These are phyloP conservation scores for Gymnocephalus cernua DNA, from an alignment of 2,113 vertebrate species.

Conservation along the genomic window DNA sequence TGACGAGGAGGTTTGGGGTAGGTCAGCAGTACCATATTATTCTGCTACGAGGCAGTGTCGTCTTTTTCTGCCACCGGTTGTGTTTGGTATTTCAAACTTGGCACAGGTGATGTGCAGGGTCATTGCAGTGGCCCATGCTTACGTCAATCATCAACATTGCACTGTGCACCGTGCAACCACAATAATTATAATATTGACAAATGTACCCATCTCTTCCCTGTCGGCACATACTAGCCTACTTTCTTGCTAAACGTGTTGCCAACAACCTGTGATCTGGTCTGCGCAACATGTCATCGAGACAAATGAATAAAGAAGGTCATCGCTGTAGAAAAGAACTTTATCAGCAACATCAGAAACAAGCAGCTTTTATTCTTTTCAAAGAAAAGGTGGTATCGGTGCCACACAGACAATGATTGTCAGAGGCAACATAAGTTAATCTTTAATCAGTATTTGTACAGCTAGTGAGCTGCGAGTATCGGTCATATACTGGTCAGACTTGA, in stretches of 20 bases:
- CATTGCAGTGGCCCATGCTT: neutral
- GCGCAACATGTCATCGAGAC: neutral
- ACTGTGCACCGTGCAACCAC: neutral
- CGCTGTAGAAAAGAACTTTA: neutral
- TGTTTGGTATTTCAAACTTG: conserved; percentile 7
- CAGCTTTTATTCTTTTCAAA: neutral
- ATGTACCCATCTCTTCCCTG: neutral
- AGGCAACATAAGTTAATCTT: conserved; percentile 1
- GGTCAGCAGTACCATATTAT: neutral
- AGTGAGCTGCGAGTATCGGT: neutral
- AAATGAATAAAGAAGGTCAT: neutral
- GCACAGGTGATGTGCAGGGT: neutral
- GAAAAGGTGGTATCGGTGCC: neutral
- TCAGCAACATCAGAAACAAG: neutral
- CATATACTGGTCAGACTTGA: neutral
- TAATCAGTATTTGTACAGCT: neutral
- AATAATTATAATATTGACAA: neutral
- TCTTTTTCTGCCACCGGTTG: neutral
- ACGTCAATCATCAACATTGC: conserved; percentile 14
- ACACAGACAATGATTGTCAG: neutral
- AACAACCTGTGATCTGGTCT: neutral
- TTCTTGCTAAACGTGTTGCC: neutral
- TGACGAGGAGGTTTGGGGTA: neutral
- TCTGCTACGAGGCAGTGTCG: neutral
- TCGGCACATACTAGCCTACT: neutral